Evolutionary conservation across 2,888 invertebrate genomes (phyloP), one percentile per base, ranked within the genome.

Genomic region (Petrolisthes manimaculis): DNA sequence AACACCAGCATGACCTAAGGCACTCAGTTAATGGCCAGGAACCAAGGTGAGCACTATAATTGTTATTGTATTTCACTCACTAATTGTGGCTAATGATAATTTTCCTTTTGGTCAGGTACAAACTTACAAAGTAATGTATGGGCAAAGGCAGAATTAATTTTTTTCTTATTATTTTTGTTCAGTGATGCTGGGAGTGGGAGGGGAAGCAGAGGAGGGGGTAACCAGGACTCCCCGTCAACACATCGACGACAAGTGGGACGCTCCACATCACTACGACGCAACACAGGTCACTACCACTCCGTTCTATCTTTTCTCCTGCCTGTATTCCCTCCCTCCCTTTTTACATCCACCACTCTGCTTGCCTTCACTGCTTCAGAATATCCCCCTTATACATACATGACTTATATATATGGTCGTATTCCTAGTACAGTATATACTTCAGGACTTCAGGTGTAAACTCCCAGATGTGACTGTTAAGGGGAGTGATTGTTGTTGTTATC

Each of bases 1-100:
- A 92, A 77, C 93, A 93, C 91, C 93, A 93, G 90, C 92, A 88
- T 67, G 91, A 91, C 67, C 84, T 91, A 8, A 56, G 90, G 18
- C 86, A 90, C 24, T 37, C 89, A 51, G 86, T 89, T 53, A 89
- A 89, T 61, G 89, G 89, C 21, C 89, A 89, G 75, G 86, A 89
- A 53, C 80, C 56, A 37, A 37, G 37, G 37, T 37, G 37, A 37
- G 37, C 37, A 37, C 37, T 37, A 37, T 37, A 37, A 37, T 37
- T 37, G 37, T 37, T 37, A 37, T 37, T 37, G 37, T 37, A 37
- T 37, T 37, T 37, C 2, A 37, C 37, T 37, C 37, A 37, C 37
- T 37, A 37, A 37, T 2, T 37, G 37, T 37, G 37, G 37, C 37
- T 37, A 37, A 37, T 37, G 37, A 37, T 37, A 37, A 37, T 37